phyloP scores from a whole-genome alignment of 2,888 invertebrate species.

The Seira musarum region DNA sequence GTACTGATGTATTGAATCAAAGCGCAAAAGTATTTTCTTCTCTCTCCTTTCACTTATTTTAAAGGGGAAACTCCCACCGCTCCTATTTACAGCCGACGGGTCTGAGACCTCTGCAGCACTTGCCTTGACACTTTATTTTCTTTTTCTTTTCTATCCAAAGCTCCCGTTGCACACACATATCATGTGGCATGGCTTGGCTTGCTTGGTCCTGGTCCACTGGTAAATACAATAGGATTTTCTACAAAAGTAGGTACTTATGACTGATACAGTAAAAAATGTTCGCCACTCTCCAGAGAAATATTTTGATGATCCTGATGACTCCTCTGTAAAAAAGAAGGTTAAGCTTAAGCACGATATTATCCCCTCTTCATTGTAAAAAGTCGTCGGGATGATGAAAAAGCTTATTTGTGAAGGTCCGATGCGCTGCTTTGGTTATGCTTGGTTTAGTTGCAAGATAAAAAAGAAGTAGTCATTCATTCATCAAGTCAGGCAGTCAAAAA shows the following conservation, averaged over 20 bases:
- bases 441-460: slow-evolving; percentile 18
- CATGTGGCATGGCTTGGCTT: neutral
- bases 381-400: neutral
- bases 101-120: slow-evolving; percentile 17
- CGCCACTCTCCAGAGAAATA: slow-evolving; percentile 26
- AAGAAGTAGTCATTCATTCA: slow-evolving; percentile 54
- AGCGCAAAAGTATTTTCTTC: neutral
- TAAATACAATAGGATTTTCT: neutral
- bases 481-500: slow-evolving; percentile 18
- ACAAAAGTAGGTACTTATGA: neutral
- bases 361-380: slow-evolving; percentile 2
- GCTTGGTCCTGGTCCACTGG: no score
- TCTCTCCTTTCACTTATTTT: neutral
- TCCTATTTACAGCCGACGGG: slow-evolving; percentile 22
- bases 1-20: neutral
- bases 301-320: slow-evolving; percentile 38
- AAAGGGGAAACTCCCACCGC: slow-evolving; percentile 9
- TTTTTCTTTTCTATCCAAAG: neutral
- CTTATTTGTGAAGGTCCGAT: no score
- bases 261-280: no score
- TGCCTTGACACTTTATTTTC: neutral
- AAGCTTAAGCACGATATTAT: neutral
- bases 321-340: slow-evolving; percentile 23
- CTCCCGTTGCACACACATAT: neutral
- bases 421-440: no score